Evolutionary conservation across 2,113 vertebrate species (phyloP).

Genomic region (Steatornis caripensis): DNA sequence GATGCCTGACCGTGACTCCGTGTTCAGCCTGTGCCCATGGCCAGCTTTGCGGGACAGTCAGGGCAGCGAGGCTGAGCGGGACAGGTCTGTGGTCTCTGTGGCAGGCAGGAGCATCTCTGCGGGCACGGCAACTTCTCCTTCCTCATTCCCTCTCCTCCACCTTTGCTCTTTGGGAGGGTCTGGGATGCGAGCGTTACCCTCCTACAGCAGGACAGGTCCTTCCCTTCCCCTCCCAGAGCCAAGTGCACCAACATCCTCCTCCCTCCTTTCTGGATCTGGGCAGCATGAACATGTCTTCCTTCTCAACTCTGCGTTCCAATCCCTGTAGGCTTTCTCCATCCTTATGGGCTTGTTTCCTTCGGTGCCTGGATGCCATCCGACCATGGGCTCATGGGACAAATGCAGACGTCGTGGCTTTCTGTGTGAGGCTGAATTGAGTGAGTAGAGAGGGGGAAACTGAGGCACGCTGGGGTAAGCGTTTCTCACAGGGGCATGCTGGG

Average conservation of each 20-base stretch:
- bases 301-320: background rate
- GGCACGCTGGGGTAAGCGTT: background rate
- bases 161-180: background rate
- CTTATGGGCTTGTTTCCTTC: background rate
- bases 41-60: rapidly evolving
- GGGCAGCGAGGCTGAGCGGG: background rate
- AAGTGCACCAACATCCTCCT: background rate
- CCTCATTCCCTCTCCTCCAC: background rate
- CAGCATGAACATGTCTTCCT: rapidly evolving
- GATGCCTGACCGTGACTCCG: background rate
- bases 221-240: background rate
- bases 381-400: background rate
- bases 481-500: rapidly evolving
- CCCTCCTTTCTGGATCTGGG: background rate
- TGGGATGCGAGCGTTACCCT: background rate
- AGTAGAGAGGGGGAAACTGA: background rate
- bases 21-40: background rate
- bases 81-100: rapidly evolving
- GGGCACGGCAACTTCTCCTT: no score
- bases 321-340: background rate
- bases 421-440: background rate
- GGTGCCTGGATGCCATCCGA: background rate
- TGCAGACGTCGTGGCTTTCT: background rate
- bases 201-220: background rate
- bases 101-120: background rate